A percentile compares a stretch with the other conserved stretches of the same genome.
These are phyloP conservation scores for Holothuria scabra DNA, from an alignment of 53 echinoderm and acorn worm genomes.

Conservation along the genomic window DNA sequence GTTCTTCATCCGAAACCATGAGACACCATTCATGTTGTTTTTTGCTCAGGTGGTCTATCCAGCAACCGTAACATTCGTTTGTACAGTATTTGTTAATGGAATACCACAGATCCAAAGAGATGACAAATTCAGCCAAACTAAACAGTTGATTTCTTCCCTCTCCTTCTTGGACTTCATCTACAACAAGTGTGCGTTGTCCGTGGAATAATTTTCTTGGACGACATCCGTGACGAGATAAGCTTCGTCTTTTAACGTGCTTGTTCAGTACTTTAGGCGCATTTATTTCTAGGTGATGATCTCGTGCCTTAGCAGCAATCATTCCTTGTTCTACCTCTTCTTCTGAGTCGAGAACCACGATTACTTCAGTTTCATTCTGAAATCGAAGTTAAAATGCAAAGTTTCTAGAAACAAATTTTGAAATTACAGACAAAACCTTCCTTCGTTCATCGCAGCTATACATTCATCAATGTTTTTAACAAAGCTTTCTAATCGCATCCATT, in stretches of 20 bases:
- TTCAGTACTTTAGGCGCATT: neutral
- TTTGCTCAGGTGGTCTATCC: slow-evolving; percentile 14
- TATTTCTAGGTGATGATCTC: too few species aligned
- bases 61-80: slow-evolving; percentile 7
- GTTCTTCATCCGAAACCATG: too few species aligned
- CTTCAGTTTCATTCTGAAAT: slow-evolving; percentile 35
- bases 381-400: neutral
- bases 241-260: neutral
- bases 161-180: slow-evolving; percentile 6
- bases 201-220: slow-evolving; percentile 5
- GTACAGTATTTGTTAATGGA: too few species aligned
- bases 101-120: too few species aligned
- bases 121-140: neutral
- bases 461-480: neutral
- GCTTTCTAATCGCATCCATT: slow-evolving; percentile 22
- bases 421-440: neutral
- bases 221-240: neutral
- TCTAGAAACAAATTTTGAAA: neutral
- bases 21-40: slow-evolving; percentile 20
- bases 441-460: too few species aligned
- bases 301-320: neutral
- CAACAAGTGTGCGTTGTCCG: neutral
- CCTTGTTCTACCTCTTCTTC: slow-evolving; percentile 10
- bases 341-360: slow-evolving; percentile 10
- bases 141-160: neutral